Evolutionary conservation across 1,140 invertebrate species (phyloP).

Genomic region (Ectropis grisescens): DNA sequence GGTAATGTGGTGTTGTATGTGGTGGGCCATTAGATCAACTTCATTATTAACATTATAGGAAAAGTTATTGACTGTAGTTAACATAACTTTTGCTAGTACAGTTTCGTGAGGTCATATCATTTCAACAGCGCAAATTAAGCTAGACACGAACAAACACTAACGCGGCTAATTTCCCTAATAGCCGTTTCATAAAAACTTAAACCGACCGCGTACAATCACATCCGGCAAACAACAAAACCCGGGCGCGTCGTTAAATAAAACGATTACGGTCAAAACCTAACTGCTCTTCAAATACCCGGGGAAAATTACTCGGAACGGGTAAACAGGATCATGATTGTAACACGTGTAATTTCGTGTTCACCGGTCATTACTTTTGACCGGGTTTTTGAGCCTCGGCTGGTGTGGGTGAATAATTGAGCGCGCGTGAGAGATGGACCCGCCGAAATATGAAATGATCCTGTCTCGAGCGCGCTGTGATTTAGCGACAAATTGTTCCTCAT

Average conservation of each 20-base stretch:
- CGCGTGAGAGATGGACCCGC: conserved; percentile 40
- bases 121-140: no score
- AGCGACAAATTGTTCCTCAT: neutral
- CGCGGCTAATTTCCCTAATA: no score
- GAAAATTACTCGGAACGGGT: conserved; percentile 30
- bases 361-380: conserved; percentile 51
- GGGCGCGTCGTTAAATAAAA: conserved; percentile 34
- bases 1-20: no score
- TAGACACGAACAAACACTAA: no score
- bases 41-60: no score
- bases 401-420: conserved; percentile 53
- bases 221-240: conserved; percentile 7
- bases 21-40: no score
- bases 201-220: no score
- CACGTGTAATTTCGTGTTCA: conserved; percentile 54
- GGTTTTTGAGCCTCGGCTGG: conserved; percentile 16
- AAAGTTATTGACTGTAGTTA: no score
- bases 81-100: no score
- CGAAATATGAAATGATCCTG: conserved; percentile 61
- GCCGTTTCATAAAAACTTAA: no score
- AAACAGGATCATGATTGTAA: conserved; percentile 55
- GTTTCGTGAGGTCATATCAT: no score
- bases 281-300: conserved; percentile 39
- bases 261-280: conserved; percentile 49
- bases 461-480: conserved; percentile 24